Evolutionary conservation across 1,140 invertebrate genomes (phyloP), one percentile per base, ranked within the genome.

Genomic region (Nautilus pompilius): DNA sequence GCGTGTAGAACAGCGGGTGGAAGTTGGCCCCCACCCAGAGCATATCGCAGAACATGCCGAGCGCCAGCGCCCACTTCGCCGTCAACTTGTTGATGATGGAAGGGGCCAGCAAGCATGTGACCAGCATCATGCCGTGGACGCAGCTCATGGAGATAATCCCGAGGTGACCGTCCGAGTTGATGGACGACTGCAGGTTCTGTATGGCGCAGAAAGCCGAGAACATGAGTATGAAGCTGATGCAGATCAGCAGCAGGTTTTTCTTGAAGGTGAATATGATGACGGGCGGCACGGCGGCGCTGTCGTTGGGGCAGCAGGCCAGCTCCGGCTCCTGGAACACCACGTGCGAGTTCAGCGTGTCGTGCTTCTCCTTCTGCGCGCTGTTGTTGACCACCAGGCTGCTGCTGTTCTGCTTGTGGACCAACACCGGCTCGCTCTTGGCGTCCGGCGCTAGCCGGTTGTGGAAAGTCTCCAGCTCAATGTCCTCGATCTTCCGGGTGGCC

Each of bases 1-100:
- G 66, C 0, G 80, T 80, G 55, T 77, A 80, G 65, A 79, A 77
- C 33, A 65, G 69, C 10, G 80, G 79, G 58, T 78, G 77, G 53
- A 80, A 78, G 67, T 82, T 80, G 36, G 78, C 78, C 15, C 73
- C 75, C 32, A 79, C 76, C 80, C 80, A 82, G 54, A 73, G 64
- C 24, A 80, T 65, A 59, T 79, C 78, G 56, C 75, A 78, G 26
- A 75, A 68, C 65, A 80, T 71, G 24, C 80, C 80, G 36, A 74
- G 62, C 1, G 75, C 73, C 22, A 82, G 60, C 2, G 79, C 71
- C 79, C 79, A 80, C 61, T 82, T 82, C 10, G 80, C 77, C 24
- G 73, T 75, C 6, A 80, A 68, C 53, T 70, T 69, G 60, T 79
- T 79, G 49, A 80, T 79, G 33, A 80, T 68, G 6, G 73, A 56